Evolutionary conservation across 2,888 invertebrate species (phyloP), one percentile per base, ranked within the genome.

Genomic region (Sylvicola fuscatus): DNA sequence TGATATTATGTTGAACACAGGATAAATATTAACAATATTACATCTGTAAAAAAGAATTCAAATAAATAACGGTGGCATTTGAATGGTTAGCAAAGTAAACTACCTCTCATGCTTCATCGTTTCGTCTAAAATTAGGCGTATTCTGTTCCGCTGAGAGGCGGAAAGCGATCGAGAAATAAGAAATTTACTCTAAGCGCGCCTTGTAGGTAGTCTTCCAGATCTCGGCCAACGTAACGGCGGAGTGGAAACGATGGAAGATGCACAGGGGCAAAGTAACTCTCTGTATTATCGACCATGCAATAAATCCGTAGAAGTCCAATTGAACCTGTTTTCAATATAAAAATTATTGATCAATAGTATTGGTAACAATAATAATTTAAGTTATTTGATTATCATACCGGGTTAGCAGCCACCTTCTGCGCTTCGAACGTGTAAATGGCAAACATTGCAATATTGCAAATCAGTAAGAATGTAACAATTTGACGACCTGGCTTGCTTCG

Each of bases 121-220:
- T 21, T 21, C 21, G 21, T 21, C 21, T 21, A 21, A 21, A 21
- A 21, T 21, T 21, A 21, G 21, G 21, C 21, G 21, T 21, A 6
- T 21, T 21, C 21, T 21, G 21, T 6, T 21, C 8, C 21, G 8
- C 21, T 8, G 21, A 6, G 8, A 21, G 8, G 5, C 5, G 4
- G 8, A 6, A 21, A 8, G 21, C 21, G 21, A 21, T 4, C 21
- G 21, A 21, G 21, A 21, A 37, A 43, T 61, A 8, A 21, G 21
- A 21, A 37, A 43, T 61, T 77, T 78, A 84, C 65, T 84, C 84
- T 56, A 86, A 66, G 44, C 84, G 75, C 47, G 83, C 81, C 64
- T 86, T 86, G 70, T 89, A 89, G 60, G 82, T 84, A 47, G 86
- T 87, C 66, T 90, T 90, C 90, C 90, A 90, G 47, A 90, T 86